phyloP scores from a whole-genome alignment of 2,797 vertebrate genomes.

The Phaenicophaeus curvirostris region DNA sequence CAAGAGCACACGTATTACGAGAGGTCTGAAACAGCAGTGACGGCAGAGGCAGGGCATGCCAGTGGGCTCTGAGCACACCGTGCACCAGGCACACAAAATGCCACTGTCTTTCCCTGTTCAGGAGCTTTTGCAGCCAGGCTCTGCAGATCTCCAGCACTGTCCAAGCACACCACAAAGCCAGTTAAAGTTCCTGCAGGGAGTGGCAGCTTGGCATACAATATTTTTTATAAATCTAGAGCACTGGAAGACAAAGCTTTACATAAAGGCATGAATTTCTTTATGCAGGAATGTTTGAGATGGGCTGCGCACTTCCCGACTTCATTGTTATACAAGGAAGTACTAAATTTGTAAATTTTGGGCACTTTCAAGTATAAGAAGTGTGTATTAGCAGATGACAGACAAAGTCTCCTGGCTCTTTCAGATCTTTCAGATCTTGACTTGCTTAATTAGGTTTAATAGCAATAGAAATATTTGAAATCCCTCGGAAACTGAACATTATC shows the following conservation, averaged over 20 bases:
- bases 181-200: neutral
- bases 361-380: neutral
- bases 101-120: neutral
- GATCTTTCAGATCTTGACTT: neutral
- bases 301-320: neutral
- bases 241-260: neutral
- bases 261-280: neutral
- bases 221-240: neutral
- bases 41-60: neutral
- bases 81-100: neutral
- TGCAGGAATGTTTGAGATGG: neutral
- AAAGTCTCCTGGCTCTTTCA: neutral
- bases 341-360: neutral
- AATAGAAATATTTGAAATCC: slow-evolving; percentile 20
- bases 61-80: neutral
- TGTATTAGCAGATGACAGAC: neutral
- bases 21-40: neutral
- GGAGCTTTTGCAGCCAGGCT: neutral
- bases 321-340: fast-evolving
- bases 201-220: neutral
- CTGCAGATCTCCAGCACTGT: neutral
- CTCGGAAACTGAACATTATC: neutral
- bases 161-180: neutral
- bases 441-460: slow-evolving; percentile 23
- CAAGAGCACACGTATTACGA: neutral